These are phyloP conservation scores for Drosophila nr. perissopoda DNA, from an alignment of 2,888 invertebrate genomes.

Conservation along the genomic window DNA sequence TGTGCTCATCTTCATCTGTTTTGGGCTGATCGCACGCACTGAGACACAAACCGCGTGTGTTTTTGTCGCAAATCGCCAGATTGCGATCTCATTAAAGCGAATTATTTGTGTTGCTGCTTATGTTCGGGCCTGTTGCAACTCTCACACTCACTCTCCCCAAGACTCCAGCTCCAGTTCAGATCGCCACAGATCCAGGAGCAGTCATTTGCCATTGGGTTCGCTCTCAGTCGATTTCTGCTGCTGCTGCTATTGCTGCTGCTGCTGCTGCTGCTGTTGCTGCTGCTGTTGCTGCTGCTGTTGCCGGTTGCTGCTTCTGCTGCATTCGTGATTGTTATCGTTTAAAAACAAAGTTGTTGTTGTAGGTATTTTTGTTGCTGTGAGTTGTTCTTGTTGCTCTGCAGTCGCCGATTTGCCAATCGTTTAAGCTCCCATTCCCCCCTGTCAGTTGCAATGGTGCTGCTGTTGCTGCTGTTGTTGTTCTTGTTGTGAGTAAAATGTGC, in stretches of 20 bases:
- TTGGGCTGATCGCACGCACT: slow-evolving; percentile 59
- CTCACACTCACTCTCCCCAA: slow-evolving; percentile 56
- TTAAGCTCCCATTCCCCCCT: slow-evolving; percentile 46
- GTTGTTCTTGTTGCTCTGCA: slow-evolving; percentile 43
- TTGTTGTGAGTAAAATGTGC: slow-evolving; percentile 64
- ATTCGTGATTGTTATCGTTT: slow-evolving; percentile 79
- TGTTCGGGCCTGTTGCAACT: slow-evolving; percentile 75
- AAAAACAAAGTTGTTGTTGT: slow-evolving; percentile 58
- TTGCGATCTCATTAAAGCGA: slow-evolving; percentile 84
- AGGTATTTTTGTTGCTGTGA: slow-evolving; percentile 40
- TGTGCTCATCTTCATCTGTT: slow-evolving; percentile 72
- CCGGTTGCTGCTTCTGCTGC: slow-evolving; percentile 48
- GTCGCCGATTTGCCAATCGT: slow-evolving; percentile 63
- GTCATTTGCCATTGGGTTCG: slow-evolving; percentile 42
- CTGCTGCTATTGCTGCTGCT: slow-evolving; percentile 24
- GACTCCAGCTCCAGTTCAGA: slow-evolving; percentile 9
- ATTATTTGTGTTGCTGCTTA: slow-evolving; percentile 83
- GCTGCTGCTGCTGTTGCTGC: slow-evolving; percentile 54
- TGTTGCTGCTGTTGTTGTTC: slow-evolving; percentile 32
- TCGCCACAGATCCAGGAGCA: slow-evolving; percentile 46
- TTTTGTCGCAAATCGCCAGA: slow-evolving; percentile 80
- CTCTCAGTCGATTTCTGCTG: slow-evolving; percentile 46
- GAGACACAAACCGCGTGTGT: slow-evolving; percentile 67
- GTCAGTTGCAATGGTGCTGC: slow-evolving; percentile 27
- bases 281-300: slow-evolving; percentile 34